Conservation (phyloP, 2,113 vertebrate species). For the Forbesichthys papilliferus region DNA sequence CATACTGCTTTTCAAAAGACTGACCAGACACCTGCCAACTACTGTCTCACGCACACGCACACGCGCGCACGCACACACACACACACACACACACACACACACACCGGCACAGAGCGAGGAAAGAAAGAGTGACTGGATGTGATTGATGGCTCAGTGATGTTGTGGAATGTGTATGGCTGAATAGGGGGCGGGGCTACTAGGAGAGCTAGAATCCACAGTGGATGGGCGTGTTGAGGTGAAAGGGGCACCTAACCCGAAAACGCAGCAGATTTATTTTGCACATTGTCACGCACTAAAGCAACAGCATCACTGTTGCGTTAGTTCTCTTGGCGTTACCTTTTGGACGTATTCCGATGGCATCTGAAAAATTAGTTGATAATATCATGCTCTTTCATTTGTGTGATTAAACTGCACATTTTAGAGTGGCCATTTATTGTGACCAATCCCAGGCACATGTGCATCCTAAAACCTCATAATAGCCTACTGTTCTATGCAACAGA, state of each 20-base stretch:
- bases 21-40: background rate
- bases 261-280: background rate
- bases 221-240: slow-evolving; percentile 42
- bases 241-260: slow-evolving; percentile 18
- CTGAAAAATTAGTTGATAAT: too few relatives aligned
- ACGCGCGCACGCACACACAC: background rate
- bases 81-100: background rate
- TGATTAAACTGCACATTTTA: too few relatives aligned
- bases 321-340: too few relatives aligned
- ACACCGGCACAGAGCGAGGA: background rate
- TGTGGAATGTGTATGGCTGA: slow-evolving; percentile 66
- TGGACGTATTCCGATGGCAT: too few relatives aligned
- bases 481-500: too few relatives aligned
- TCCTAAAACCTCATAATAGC: too few relatives aligned
- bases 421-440: too few relatives aligned
- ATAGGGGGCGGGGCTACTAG: slow-evolving; percentile 48
- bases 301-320: background rate
- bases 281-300: background rate
- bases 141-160: slow-evolving; percentile 32
- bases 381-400: too few relatives aligned
- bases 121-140: background rate
- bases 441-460: too few relatives aligned
- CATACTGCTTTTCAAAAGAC: background rate
- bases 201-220: slow-evolving; percentile 46
- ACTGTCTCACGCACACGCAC: slow-evolving; percentile 3